Evolutionary conservation across 2,888 invertebrate species (phyloP), one percentile per base, ranked within the genome.

Genomic region (Trachelus tabidus): DNA sequence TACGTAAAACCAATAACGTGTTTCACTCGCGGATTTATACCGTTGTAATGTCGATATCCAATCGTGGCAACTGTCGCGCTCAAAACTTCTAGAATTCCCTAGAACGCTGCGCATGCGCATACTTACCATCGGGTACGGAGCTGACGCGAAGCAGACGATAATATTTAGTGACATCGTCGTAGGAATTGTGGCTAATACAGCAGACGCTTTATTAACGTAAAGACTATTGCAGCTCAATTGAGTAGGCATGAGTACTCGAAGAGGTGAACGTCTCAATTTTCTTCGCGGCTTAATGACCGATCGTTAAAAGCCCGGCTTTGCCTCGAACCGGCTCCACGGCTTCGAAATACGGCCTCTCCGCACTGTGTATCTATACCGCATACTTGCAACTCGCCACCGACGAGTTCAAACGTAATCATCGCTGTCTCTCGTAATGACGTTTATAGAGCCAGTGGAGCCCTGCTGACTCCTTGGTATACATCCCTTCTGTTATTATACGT

Each of bases 211-310:
- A 23, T 23, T 56, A 56, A 56, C 56, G 40, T 40, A 40, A 88
- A 87, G 85, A 82, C 89, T 78, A 82, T 88, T 78, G 78, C 34
- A 73, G 37, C n/a, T 74, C 78, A 78, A 76, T 78, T 76, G 78
- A 73, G 75, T 78, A 56, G 23, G 56, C 56, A 78, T 77, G 77
- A 75, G 77, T 71, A 75, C 75, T 78, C 75, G 73, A 69, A 73
- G 75, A 78, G 75, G 75, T 73, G 78, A 76, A 78, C 78, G 88
- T 89, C 89, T 89, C 90, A 90, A 90, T 89, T 89, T 89, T 89
- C 89, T 89, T 87, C 87, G 86, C 88, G 87, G 87, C 88, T 89
- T 89, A 89, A 89, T 89, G 89, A 89, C 89, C 89, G 88, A 88
- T 90, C 89, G 89, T 90, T 90, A 89, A 89, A 88, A 88, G 6